Conservation (phyloP, 2,888 invertebrate genomes). For the Parelbella ahira region DNA sequence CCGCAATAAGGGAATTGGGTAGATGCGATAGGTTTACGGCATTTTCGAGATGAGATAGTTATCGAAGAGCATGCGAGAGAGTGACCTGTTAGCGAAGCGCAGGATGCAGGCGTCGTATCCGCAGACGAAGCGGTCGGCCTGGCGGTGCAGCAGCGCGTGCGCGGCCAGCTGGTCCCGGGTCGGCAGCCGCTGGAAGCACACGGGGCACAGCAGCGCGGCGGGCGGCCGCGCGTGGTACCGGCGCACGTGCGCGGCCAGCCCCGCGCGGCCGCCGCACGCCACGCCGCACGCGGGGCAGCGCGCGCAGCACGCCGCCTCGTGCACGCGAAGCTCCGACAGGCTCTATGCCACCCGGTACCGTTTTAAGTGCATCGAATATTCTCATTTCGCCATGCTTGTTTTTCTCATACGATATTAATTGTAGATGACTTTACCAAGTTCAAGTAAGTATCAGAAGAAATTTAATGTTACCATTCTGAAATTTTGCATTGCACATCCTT, state of each 20-base stretch:
- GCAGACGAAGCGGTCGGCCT: conserved; percentile 61
- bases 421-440: too few species aligned
- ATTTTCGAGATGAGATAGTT: too few species aligned
- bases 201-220: conserved; percentile 44
- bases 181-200: conserved; percentile 42
- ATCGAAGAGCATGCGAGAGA: too few species aligned
- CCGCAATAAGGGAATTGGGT: too few species aligned
- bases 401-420: too few species aligned
- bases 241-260: conserved; percentile 38
- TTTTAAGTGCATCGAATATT: too few species aligned
- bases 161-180: conserved; percentile 44
- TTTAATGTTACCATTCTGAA: too few species aligned
- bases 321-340: conserved; percentile 32
- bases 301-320: conserved; percentile 27
- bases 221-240: conserved; percentile 33
- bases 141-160: conserved; percentile 55
- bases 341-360: too few species aligned
- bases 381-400: too few species aligned
- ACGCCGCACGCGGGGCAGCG: conserved; percentile 32
- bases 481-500: too few species aligned
- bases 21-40: too few species aligned
- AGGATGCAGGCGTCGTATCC: conserved; percentile 67
- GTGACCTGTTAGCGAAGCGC: conserved; percentile 60
- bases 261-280: conserved; percentile 33
- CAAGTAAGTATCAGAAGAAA: too few species aligned